A percentile compares a stretch with the other conserved stretches of the same genome.
These are phyloP conservation scores for Sarcoramphus papa DNA, from an alignment of 2,797 vertebrate genomes.

Conservation along the genomic window DNA sequence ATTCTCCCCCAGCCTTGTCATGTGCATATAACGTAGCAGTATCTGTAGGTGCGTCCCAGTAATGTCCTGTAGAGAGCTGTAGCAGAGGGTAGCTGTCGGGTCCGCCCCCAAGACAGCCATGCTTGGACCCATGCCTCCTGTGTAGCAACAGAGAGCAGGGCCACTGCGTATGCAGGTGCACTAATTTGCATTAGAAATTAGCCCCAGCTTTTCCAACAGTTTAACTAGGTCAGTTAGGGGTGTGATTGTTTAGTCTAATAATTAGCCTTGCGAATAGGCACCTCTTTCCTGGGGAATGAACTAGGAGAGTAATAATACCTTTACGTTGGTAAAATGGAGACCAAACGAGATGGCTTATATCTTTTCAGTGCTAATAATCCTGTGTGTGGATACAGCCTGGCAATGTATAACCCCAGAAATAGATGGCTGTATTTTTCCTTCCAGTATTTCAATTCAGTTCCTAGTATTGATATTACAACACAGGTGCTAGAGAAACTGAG, in stretches of 20 bases:
- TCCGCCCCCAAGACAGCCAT: accelerated
- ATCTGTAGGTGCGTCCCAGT: not conserved
- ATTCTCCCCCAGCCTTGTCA: not conserved
- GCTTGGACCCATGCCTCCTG: not conserved
- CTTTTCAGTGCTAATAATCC: not conserved
- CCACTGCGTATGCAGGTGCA: accelerated
- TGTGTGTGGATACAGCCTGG: not conserved
- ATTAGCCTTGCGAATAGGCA: not conserved
- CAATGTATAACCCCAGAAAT: not conserved
- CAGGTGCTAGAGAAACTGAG: not conserved
- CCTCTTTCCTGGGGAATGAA: not conserved
- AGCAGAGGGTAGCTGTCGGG: not conserved
- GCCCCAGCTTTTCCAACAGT: not conserved
- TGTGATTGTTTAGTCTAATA: not conserved
- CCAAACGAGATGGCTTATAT: not conserved
- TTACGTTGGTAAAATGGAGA: not conserved
- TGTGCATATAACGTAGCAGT: not conserved
- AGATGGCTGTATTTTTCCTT: not conserved
- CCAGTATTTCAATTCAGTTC: not conserved
- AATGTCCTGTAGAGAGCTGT: not conserved
- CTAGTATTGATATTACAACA: not conserved
- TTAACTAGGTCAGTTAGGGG: conserved; percentile 7
- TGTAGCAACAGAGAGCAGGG: not conserved
- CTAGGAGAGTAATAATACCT: not conserved
- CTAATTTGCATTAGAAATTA: not conserved